phyloP scores from a whole-genome alignment of 2,113 vertebrate species.

The Gallinago paraguaiae region DNA sequence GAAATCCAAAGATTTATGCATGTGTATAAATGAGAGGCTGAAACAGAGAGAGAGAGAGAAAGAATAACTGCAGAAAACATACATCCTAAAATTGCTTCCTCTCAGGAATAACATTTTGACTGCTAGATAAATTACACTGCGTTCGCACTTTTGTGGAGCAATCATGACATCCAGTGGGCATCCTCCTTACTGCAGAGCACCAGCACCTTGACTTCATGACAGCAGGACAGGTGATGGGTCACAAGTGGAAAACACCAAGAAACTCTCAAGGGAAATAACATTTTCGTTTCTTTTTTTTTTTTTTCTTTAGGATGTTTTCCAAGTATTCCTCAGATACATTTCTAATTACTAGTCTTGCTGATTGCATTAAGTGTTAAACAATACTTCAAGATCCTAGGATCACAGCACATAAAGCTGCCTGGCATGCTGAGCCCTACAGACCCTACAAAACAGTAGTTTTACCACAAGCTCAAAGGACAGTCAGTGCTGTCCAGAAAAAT shows the following conservation, averaged over 20 bases:
- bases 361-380: not conserved
- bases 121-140: constrained; percentile 57
- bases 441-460: not conserved
- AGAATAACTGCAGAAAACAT: not conserved
- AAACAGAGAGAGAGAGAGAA: not conserved
- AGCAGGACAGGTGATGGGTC: not conserved
- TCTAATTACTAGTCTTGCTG: not conserved
- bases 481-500: not conserved
- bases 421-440: not conserved
- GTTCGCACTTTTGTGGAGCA: constrained; percentile 30
- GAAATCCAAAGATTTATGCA: not conserved
- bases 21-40: not conserved
- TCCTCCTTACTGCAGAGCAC: constrained; percentile 25
- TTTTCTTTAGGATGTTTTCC: not conserved
- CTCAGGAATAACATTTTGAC: constrained; percentile 63
- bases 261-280: not conserved
- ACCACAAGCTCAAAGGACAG: not conserved
- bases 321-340: not conserved
- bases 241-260: not conserved
- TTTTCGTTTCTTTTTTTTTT: not conserved
- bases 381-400: not conserved
- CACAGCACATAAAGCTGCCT: not conserved
- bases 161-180: constrained; percentile 62
- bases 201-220: not conserved
- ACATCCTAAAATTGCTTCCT: not conserved